Evolutionary conservation across 2,113 vertebrate species (phyloP), one percentile per base, ranked within the genome.

Genomic region (Zosterops borbonicus): DNA sequence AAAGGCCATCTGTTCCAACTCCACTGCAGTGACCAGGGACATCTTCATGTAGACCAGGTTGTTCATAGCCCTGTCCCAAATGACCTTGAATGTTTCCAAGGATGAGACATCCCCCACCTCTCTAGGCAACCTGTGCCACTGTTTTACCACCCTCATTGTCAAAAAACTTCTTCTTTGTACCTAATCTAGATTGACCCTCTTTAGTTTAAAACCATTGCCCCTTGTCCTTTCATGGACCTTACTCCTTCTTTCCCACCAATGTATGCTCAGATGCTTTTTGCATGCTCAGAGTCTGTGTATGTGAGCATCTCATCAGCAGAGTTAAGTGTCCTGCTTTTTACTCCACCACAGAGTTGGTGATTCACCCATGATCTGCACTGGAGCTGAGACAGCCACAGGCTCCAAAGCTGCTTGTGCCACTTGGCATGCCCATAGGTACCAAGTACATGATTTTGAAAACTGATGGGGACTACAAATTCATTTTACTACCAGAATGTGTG

Each of bases 301-400:
- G 21, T 53, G 46, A 62, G 7, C 1, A 1, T 50, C 56, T 62
- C 33, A 9, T 31, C 46, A 42, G 15, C 53, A n/a, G 60, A 71
- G 9, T 6, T 35, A 25, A 46, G 23, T 12, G 20, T 59, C 60
- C 65, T 82, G 6, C 5, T 74, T 83, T 83, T n/a, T 22, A 19
- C 37, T 29, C 39, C 2, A 2, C 15, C 21, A n/a, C 11, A 14
- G 9, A 19, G 31, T 19, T 7, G 2, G 18, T 73, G 50, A 62
- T 83, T 87, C 68, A 82, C 17, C 29, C 44, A 21, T 23, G 28
- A 24, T 42, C 35, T 85, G 58, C 25, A 5, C 23, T 29, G 35
- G 29, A 77, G 13, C 42, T 49, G n/a, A 7, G 27, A 14, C 29
- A 82, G 56, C 50, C 0, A 0, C 14, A 28, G 42, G n/a, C 69